Base-by-base conservation (phyloP, 2,113 vertebrate genomes). In the Nerophis lumbriciformis region DNA sequence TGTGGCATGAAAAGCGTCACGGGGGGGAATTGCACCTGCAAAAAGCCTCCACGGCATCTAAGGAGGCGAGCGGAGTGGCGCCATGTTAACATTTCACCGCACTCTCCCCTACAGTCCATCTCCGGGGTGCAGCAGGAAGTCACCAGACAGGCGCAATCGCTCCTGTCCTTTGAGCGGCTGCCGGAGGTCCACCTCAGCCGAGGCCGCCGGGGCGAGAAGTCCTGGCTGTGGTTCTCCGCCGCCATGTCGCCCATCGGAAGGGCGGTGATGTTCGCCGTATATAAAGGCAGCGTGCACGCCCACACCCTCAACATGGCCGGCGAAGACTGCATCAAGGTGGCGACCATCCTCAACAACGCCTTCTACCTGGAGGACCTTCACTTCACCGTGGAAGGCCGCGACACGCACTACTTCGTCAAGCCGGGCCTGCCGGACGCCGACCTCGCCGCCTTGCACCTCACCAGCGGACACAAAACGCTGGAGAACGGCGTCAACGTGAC, bases 361-460 rank as follows among this genome's bases (percentile, higher is more conserved):
- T 94, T 95, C 87, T 98, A 98, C 83, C 88, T 99, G 84, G 95
- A 97, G 79, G 93, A 96, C 84, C 90, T 99, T 69, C 96, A 98
- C 86, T 99, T 96, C 86, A 97, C 93, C 0, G 82, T 99, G 13
- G 93, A 98, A 70, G 95, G 96, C 54, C 90, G 91, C 48, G 97
- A 99, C 90, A 98, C 94, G 0, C 97, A 99, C 89, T 95, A 96
- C 87, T 98, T 99, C 79, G 94, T 99, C 73, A 99, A 99, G 86
- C 93, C 92, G 35, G 93, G 90, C 71, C 92, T 95, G 2, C 95
- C 97, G 0, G 97, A 99, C 68, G 91, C 82, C 16, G 97, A 99
- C 89, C 93, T 99, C 48, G 94, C 95, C 38, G 91, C 94, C 0
- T 72, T 99, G 87, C 90, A 95, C 62, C 89, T 99, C 70, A 97